phyloP scores from a whole-genome alignment of 2,113 vertebrate genomes.

The Podarcis cretensis region DNA sequence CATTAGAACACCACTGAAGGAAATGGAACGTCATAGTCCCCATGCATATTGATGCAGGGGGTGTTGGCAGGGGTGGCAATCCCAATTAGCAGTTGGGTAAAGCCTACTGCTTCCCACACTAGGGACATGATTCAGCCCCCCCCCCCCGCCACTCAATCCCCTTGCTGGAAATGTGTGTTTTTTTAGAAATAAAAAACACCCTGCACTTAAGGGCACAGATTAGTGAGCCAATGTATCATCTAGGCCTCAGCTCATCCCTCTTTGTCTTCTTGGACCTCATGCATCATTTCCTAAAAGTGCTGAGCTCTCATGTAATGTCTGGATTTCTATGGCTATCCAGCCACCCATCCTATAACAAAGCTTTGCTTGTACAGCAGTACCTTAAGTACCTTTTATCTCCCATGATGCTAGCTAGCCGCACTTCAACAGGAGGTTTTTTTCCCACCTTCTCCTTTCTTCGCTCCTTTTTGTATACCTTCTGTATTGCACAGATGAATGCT shows the following conservation, averaged over 20 bases:
- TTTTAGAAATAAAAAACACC: too few relatives aligned
- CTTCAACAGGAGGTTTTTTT: not conserved
- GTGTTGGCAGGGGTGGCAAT: too few relatives aligned
- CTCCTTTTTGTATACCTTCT: not conserved
- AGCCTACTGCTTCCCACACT: too few relatives aligned
- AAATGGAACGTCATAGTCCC: too few relatives aligned
- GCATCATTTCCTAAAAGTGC: not conserved
- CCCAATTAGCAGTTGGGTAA: too few relatives aligned
- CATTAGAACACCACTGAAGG: too few relatives aligned
- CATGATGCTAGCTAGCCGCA: not conserved
- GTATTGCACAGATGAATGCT: not conserved
- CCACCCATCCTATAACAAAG: not conserved
- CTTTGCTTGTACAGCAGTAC: not conserved
- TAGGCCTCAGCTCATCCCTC: not conserved
- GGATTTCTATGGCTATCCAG: not conserved
- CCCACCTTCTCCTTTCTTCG: not conserved
- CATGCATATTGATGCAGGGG: too few relatives aligned
- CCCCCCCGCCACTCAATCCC: too few relatives aligned
- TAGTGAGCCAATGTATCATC: not conserved
- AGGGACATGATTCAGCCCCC: too few relatives aligned
- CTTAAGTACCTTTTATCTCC: not conserved
- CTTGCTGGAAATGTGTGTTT: too few relatives aligned
- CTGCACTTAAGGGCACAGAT: not conserved
- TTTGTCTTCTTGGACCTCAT: not conserved
- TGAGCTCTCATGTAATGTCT: not conserved